These are phyloP conservation scores for Chalcis sispes DNA, from an alignment of 2,888 invertebrate species.

Conservation along the genomic window DNA sequence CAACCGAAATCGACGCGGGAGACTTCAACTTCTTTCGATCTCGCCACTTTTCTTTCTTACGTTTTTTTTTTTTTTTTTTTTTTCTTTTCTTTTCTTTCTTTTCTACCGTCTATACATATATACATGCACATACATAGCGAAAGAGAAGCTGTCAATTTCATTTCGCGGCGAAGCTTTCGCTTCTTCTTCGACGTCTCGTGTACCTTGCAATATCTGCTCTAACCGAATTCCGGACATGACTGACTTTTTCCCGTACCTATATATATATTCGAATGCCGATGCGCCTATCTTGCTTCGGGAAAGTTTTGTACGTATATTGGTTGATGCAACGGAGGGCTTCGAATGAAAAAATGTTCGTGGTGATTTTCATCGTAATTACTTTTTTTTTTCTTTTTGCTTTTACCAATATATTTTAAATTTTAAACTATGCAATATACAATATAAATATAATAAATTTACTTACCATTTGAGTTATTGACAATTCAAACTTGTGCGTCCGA, in stretches of 20 bases:
- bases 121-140: too few relatives aligned
- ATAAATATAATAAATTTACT: background rate
- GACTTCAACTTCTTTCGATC: background rate
- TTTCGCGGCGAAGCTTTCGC: slow-evolving; percentile 15
- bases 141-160: slow-evolving; percentile 53
- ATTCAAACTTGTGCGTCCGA: slow-evolving; percentile 2
- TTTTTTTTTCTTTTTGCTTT: background rate
- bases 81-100: background rate
- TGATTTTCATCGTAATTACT: background rate
- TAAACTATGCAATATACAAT: background rate
- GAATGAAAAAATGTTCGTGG: background rate
- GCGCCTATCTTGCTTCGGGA: background rate
- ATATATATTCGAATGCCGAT: too few relatives aligned
- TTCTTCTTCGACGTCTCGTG: slow-evolving; percentile 10
- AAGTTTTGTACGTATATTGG: background rate
- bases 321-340: background rate
- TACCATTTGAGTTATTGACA: slow-evolving; percentile 51
- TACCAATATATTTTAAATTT: background rate
- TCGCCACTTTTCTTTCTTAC: slow-evolving; percentile 12
- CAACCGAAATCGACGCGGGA: too few relatives aligned
- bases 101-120: too few relatives aligned
- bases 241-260: slow-evolving; percentile 9
- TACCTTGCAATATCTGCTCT: slow-evolving; percentile 8
- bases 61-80: slow-evolving; percentile 34
- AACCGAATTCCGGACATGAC: slow-evolving; percentile 11